Conservation (phyloP, 2,797 vertebrate genomes). For the Helarctos malayanus region DNA sequence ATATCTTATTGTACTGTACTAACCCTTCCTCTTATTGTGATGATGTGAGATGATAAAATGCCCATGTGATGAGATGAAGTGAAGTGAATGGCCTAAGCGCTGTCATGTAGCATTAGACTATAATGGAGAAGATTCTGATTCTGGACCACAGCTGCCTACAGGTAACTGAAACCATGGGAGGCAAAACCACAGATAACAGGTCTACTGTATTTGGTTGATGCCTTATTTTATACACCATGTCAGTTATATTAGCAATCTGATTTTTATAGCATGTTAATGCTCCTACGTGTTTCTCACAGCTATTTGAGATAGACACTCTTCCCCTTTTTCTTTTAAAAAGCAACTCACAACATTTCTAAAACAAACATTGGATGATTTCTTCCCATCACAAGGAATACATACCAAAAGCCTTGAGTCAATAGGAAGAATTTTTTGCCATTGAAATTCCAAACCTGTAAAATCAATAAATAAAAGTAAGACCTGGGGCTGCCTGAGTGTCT, state of each 20-base stretch:
- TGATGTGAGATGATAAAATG: neutral
- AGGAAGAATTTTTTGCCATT: slow-evolving; percentile 54
- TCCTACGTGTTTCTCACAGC: slow-evolving; percentile 41
- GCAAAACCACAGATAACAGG: neutral
- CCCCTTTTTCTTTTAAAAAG: slow-evolving; percentile 67
- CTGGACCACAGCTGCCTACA: neutral
- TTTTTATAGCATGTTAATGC: slow-evolving; percentile 52
- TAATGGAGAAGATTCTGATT: neutral
- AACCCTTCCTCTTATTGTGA: neutral
- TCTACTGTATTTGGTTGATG: neutral
- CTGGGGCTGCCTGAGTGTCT: neutral
- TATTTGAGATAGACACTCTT: slow-evolving; percentile 17
- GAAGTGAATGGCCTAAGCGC: neutral
- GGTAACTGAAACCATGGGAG: neutral
- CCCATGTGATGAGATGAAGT: neutral
- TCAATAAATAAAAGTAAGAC: neutral
- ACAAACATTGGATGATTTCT: slow-evolving; percentile 13
- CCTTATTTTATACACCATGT: slow-evolving; percentile 68
- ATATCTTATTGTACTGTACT: neutral
- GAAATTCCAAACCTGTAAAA: slow-evolving; percentile 44
- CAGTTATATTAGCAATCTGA: slow-evolving; percentile 17
- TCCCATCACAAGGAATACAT: slow-evolving; percentile 21
- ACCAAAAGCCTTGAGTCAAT: slow-evolving; percentile 72
- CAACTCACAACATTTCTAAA: slow-evolving; percentile 74
- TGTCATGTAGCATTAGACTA: neutral